Conservation (phyloP, 2,113 vertebrate genomes). For the Peromyscus leucopus region DNA sequence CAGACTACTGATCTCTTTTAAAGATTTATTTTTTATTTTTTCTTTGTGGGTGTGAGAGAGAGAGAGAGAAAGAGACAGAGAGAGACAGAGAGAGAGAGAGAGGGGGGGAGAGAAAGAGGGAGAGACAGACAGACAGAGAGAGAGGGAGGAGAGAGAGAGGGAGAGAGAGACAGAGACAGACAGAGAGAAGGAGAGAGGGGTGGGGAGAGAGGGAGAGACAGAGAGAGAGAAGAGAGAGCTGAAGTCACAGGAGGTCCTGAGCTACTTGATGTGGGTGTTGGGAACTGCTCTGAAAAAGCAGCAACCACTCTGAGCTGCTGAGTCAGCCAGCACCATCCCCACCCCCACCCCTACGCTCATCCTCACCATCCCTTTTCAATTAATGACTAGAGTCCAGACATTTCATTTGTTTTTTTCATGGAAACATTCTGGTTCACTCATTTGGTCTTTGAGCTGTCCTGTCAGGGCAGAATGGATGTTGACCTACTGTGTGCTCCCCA, state of each 20-base stretch:
- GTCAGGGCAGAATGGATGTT: neutral
- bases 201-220: too few species aligned
- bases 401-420: neutral
- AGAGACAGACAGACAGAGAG: too few species aligned
- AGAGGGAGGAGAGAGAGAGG: too few species aligned
- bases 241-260: neutral
- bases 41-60: neutral
- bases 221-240: neutral
- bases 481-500: neutral
- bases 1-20: neutral
- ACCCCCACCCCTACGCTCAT: neutral
- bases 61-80: neutral
- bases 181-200: too few species aligned
- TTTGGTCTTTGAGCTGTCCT: neutral
- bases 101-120: too few species aligned
- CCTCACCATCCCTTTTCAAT: neutral
- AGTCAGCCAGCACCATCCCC: neutral
- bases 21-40: neutral
- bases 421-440: neutral
- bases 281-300: neutral
- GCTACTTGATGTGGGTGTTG: neutral
- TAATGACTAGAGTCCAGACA: neutral
- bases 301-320: neutral
- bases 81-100: neutral
- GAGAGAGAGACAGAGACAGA: too few species aligned